Evolutionary conservation across 1,140 invertebrate species (phyloP).

Genomic region (Lepeophtheirus salmonis): DNA sequence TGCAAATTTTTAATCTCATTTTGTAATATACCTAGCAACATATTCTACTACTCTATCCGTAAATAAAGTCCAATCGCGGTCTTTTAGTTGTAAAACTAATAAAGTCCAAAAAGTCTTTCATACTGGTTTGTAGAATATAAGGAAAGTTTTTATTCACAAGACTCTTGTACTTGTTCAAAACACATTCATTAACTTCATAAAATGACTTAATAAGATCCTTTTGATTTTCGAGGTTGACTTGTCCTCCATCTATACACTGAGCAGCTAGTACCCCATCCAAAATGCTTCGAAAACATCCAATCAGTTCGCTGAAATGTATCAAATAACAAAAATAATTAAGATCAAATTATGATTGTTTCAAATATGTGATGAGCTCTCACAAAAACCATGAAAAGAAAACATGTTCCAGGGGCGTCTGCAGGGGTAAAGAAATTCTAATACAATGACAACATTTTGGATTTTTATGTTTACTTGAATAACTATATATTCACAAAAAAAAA

Average conservation of each 20-base stretch:
- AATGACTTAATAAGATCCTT: background rate
- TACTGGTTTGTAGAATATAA: background rate
- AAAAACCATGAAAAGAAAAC: too few species aligned
- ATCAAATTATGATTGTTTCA: too few species aligned
- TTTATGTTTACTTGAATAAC: too few species aligned
- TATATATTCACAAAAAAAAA: too few species aligned
- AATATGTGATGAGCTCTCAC: too few species aligned
- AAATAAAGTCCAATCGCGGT: background rate
- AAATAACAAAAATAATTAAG: background rate
- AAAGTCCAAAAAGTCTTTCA: background rate
- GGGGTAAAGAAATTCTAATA: too few species aligned
- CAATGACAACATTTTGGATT: too few species aligned
- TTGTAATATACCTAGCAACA: too few species aligned
- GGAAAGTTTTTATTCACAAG: background rate
- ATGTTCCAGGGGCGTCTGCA: too few species aligned
- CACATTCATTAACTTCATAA: background rate
- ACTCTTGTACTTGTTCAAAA: background rate
- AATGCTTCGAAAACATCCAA: background rate
- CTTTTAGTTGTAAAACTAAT: background rate
- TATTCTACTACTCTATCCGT: too few species aligned
- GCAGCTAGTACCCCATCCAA: background rate
- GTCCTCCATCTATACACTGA: background rate
- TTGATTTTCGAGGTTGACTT: background rate
- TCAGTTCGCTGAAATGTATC: background rate
- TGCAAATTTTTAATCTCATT: too few species aligned